These are phyloP conservation scores for Drosophila gunungcola DNA, from an alignment of 1,140 invertebrate genomes.

Conservation along the genomic window DNA sequence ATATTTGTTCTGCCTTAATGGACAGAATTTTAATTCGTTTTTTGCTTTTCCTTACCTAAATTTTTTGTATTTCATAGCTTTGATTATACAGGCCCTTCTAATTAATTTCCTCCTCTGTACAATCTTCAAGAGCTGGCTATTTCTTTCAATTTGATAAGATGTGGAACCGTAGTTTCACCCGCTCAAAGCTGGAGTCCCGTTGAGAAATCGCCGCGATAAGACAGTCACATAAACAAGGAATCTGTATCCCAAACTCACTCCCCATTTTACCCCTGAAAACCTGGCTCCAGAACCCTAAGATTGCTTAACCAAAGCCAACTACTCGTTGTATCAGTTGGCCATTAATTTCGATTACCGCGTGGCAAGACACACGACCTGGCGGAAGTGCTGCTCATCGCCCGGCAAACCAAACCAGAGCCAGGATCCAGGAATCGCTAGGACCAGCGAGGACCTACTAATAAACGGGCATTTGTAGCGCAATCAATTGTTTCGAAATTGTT, in stretches of 20 bases:
- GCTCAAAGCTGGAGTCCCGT: conserved; percentile 7
- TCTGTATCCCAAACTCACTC: conserved; percentile 33
- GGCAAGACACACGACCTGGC: conserved; percentile 78
- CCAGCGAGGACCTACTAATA: conserved; percentile 63
- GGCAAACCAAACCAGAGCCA: conserved; percentile 31
- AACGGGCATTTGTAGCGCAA: conserved; percentile 82
- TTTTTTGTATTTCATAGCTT: too few species aligned
- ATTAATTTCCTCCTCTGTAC: not conserved
- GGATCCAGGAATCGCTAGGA: conserved; percentile 19
- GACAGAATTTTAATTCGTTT: too few species aligned
- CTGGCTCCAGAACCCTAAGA: conserved; percentile 5
- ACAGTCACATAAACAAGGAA: conserved; percentile 49
- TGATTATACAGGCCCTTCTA: too few species aligned
- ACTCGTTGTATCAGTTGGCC: conserved; percentile 69
- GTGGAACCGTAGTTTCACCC: not conserved
- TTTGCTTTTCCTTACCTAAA: too few species aligned
- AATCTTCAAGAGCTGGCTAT: conserved; percentile 10
- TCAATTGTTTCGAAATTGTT: conserved; percentile 83
- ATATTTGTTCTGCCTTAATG: too few species aligned
- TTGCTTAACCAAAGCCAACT: conserved; percentile 41
- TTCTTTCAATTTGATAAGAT: conserved; percentile 63
- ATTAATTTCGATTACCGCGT: conserved; percentile 83
- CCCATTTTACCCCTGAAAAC: conserved; percentile 20
- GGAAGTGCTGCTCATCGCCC: conserved; percentile 62
- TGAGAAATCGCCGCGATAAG: conserved; percentile 70